Evolutionary conservation across 2,888 invertebrate species (phyloP), one percentile per base, ranked within the genome.

Genomic region (Leptinotarsa peninsularis): DNA sequence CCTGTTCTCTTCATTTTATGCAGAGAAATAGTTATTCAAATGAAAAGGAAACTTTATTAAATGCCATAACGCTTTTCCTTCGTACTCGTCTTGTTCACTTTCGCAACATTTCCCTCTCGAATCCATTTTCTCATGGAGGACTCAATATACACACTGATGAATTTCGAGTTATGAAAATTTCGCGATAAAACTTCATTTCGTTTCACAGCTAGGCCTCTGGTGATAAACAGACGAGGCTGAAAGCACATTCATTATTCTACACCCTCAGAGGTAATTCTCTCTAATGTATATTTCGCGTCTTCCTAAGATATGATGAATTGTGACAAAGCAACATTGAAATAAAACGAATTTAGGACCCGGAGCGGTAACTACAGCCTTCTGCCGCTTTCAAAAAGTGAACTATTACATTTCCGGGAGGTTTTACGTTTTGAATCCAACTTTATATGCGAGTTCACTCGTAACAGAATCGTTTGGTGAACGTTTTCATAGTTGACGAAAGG

Each of bases 301-400:
- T 58, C 63, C 13, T 18, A 5, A 63, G 43, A 18, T 17, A 63
- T 43, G 63, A 63, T 33, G 63, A 63, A 63, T 63, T 63, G 33
- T 63, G 63, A 63, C 63, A 63, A 43, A 63, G 63, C 63, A 63
- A 3, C 14, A 33, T 43, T 43, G 33, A 43, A 63, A 63, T 63
- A 33, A 63, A 63, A 63, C 14, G 43, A n/a, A 43, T 63, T 18
- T 27, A 63, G 63, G 58, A 21, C 23, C 58, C 4, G 15, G 15
- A 14, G 52, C 52, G n/a, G 17, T 52, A 52, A 52, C 17, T 14
- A 23, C 5, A 21, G 13, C 15, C 18, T 58, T 23, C 18, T 14
- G 58, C 23, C 21, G 3, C 58, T 58, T 15, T 23, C 21, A 14
- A 15, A 58, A 58, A 58, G 23, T 23, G 58, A 58, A 58, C 58